Evolutionary conservation across 2,888 invertebrate genomes (phyloP), one percentile per base, ranked within the genome.

Genomic region (Alsophila aescularia): DNA sequence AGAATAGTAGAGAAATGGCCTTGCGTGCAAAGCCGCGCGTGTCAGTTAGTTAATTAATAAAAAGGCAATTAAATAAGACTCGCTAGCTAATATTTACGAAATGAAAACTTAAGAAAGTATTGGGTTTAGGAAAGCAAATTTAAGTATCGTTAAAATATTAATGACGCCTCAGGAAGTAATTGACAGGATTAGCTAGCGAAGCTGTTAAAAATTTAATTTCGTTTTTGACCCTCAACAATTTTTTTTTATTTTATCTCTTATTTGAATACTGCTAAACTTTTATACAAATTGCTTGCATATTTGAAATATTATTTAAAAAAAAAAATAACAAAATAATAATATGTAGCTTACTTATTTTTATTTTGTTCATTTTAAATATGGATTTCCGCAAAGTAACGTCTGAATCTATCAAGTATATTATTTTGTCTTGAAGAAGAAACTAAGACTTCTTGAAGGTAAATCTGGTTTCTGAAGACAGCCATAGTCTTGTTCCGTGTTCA

Each of bases 241-340:
- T 36, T 12, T 6, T 50, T 10, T 35, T 12, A 5, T 18, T 24
- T 29, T 15, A 14, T 8, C 36, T 36, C 36, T 32, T 6, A 36
- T 16, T 36, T 36, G 1, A 1, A 8, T n/a, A 35, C 15, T 36
- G 2, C n/a, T 0, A 3, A 29, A 36, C 1, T 47, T 32, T 27
- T 14, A 37, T 41, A 41, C 41, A 50, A 43, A 50, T 29, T 34
- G 13, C 13, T 10, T 9, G 8, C 31, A 34, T 15, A 41, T 58
- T 60, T 54, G 42, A 52, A 55, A 67, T 62, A 62, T 60, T 61
- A 52, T 41, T 44, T 52, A n/a, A n/a, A n/a, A n/a, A n/a, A n/a
- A n/a, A n/a, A n/a, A n/a, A n/a, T n/a, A n/a, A n/a, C n/a, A n/a
- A n/a, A n/a, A n/a, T n/a, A n/a, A n/a, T n/a, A n/a, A n/a, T n/a